These are phyloP conservation scores for Alca torda DNA, from an alignment of 2,797 vertebrate genomes.

Conservation along the genomic window DNA sequence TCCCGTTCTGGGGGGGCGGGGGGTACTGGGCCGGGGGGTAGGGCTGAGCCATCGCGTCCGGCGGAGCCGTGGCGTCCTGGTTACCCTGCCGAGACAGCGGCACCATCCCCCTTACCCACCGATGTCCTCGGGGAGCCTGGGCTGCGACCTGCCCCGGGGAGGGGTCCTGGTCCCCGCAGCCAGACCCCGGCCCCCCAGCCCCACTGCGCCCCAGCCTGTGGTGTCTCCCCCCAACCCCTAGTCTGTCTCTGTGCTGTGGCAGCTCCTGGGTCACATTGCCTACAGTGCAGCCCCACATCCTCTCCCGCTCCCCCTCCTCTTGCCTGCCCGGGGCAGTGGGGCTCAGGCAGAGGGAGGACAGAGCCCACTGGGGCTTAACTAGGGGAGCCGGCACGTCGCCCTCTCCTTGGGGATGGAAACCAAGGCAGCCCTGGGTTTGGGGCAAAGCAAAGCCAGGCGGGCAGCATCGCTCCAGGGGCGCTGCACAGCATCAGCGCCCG, in stretches of 20 bases:
- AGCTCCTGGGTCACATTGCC: accelerated
- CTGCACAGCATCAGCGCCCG: accelerated
- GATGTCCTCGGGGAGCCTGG: accelerated
- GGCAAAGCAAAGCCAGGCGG: background rate
- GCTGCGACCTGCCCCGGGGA: background rate
- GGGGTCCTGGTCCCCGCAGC: background rate
- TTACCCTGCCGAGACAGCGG: constrained; percentile 81
- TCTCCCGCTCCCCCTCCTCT: accelerated
- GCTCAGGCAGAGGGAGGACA: accelerated
- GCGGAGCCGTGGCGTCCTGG: constrained; percentile 91
- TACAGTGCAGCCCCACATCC: background rate
- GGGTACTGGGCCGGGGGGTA: constrained; percentile 89
- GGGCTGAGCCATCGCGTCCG: constrained; percentile 92
- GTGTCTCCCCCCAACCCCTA: background rate
- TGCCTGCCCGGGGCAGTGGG: accelerated
- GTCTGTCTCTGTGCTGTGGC: background rate
- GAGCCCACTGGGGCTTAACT: background rate
- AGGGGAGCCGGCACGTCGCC: too few relatives aligned
- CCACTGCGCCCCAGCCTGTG: background rate
- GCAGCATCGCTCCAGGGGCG: background rate
- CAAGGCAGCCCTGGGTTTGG: background rate
- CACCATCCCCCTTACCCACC: background rate
- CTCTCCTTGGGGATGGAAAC: background rate
- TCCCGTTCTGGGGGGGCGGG: constrained; percentile 87
- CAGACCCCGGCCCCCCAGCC: background rate